Conservation (phyloP, 1,140 invertebrate species). For the Leguminivora glycinivorella region DNA sequence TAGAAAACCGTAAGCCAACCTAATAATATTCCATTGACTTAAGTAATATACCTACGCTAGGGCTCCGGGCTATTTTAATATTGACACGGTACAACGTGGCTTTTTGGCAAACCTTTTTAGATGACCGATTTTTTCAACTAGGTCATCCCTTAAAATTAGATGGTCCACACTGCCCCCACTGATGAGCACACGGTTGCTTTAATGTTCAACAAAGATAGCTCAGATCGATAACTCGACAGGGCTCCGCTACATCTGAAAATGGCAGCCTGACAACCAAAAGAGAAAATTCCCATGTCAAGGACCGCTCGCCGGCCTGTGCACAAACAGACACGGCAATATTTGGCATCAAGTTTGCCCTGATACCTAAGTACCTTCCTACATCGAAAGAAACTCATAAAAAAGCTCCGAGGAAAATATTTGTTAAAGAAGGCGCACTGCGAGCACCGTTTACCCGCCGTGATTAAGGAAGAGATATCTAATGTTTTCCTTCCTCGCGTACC, state of each 20-base stretch:
- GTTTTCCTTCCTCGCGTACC: conserved; percentile 45
- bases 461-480: conserved; percentile 52
- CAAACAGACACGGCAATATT: conserved; percentile 41
- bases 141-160: conserved; percentile 72
- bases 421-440: conserved; percentile 42
- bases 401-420: conserved; percentile 51
- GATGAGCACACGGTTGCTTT: conserved; percentile 48
- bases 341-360: conserved; percentile 40
- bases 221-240: conserved; percentile 53
- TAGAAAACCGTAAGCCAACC: neutral
- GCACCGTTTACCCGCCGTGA: conserved; percentile 46
- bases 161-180: conserved; percentile 40
- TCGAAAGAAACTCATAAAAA: conserved; percentile 50
- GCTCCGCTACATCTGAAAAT: conserved; percentile 38
- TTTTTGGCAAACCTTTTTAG: conserved; percentile 50
- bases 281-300: conserved; percentile 39
- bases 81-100: conserved; percentile 1
- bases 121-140: conserved; percentile 66
- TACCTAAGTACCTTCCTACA: conserved; percentile 37
- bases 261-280: conserved; percentile 36
- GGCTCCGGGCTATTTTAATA: conserved; percentile 2
- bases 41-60: neutral
- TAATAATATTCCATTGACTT: conserved; percentile 10
- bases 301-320: conserved; percentile 39
- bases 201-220: conserved; percentile 55